Percentiles rank a stretch among this genome's conserved stretches.
Evolutionary conservation across 2,888 invertebrate species (phyloP).

Genomic region (Chaetogeoica ovagalla): DNA sequence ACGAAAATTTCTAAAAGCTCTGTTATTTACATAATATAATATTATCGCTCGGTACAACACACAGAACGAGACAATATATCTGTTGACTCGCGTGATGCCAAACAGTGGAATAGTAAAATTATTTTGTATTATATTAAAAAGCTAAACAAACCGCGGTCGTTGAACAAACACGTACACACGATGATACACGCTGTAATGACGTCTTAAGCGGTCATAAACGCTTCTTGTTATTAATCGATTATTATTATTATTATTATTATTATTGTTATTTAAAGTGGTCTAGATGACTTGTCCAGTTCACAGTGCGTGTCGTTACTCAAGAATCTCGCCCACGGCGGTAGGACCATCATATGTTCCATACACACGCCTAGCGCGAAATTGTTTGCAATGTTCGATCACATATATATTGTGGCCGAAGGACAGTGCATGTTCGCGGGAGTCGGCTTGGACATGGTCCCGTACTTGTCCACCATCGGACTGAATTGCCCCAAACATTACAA

Average conservation of each 20-base stretch:
- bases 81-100: no score
- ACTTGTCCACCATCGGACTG: slow-evolving; percentile 74
- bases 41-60: no score
- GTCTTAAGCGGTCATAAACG: no score
- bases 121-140: no score
- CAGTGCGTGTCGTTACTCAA: slow-evolving; percentile 87
- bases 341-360: slow-evolving; percentile 91
- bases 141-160: no score
- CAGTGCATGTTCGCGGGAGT: slow-evolving; percentile 88
- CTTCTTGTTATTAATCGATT: neutral
- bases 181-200: no score
- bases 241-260: no score
- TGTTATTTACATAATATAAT: no score
- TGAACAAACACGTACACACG: no score
- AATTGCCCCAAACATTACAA: slow-evolving; percentile 91
- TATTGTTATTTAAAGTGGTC: slow-evolving; percentile 67
- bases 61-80: no score
- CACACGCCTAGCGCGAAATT: slow-evolving; percentile 95
- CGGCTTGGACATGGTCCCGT: slow-evolving; percentile 77
- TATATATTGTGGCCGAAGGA: slow-evolving; percentile 86
- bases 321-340: slow-evolving; percentile 78
- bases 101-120: no score
- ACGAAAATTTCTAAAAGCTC: no score
- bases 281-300: slow-evolving; percentile 87
- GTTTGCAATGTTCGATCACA: slow-evolving; percentile 88